Percentiles rank a stretch among this genome's conserved stretches.
Conservation (phyloP, 2,888 invertebrate genomes). For the Auanema freiburgensis region DNA sequence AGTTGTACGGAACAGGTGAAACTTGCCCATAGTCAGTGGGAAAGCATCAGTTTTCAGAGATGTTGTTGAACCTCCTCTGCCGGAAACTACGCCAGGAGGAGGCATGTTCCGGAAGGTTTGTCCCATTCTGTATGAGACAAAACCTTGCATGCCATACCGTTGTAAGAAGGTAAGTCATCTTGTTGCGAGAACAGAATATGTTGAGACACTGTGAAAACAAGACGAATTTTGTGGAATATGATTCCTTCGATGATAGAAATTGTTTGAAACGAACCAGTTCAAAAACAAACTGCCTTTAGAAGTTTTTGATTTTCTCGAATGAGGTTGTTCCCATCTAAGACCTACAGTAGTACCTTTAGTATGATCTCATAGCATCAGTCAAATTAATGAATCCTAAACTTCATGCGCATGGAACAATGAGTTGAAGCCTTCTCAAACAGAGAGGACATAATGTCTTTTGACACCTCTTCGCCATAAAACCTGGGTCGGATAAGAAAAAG, state of each 20-base stretch:
- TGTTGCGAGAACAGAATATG: slow-evolving; percentile 7
- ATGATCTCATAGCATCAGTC: too few species aligned
- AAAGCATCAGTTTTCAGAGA: too few species aligned
- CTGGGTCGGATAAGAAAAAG: too few species aligned
- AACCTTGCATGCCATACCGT: background rate
- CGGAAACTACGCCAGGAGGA: slow-evolving; percentile 30
- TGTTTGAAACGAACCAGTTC: background rate
- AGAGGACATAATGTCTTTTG: too few species aligned
- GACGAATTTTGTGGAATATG: too few species aligned
- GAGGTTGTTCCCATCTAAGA: too few species aligned
- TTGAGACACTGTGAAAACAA: too few species aligned
- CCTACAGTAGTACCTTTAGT: too few species aligned
- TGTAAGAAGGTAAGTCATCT: slow-evolving; percentile 6
- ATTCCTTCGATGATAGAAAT: background rate
- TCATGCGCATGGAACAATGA: too few species aligned
- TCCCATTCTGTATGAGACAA: slow-evolving; percentile 38
- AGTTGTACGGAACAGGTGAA: slow-evolving; percentile 15
- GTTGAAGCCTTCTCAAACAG: too few species aligned
- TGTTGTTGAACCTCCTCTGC: slow-evolving; percentile 39
- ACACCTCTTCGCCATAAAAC: too few species aligned
- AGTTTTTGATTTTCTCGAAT: background rate
- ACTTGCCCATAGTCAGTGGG: background rate
- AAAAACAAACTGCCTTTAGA: background rate
- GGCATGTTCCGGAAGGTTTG: slow-evolving; percentile 24
- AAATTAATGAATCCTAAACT: too few species aligned